Percentiles rank a stretch among this genome's conserved stretches.
Evolutionary conservation across 2,797 vertebrate species (phyloP).

Genomic region (Etheostoma perlongum): DNA sequence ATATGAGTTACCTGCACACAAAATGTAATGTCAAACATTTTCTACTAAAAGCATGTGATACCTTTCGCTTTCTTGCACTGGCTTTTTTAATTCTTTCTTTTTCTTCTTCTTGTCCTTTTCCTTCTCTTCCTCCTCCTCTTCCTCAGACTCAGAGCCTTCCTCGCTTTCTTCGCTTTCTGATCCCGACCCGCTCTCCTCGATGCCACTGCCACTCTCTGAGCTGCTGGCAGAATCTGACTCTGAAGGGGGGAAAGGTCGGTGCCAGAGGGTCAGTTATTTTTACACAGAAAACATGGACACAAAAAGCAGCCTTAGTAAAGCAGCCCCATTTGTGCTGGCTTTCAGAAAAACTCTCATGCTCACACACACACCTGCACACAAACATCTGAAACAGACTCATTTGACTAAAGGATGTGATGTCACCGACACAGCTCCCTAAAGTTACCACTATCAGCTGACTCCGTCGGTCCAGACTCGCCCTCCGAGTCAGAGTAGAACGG

Average conservation of each 20-base stretch:
- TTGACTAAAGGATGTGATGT: no score
- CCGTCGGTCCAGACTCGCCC: constrained; percentile 95
- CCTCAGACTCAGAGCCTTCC: constrained; percentile 88
- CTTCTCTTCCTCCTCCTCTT: constrained; percentile 84
- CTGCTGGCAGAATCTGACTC: constrained; percentile 90
- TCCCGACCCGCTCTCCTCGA: constrained; percentile 85
- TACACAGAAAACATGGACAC: neutral
- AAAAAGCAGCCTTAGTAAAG: no score
- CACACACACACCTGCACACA: no score
- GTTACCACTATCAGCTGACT: constrained; percentile 97
- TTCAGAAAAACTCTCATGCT: no score
- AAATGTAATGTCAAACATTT: neutral
- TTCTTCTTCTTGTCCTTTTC: constrained; percentile 81
- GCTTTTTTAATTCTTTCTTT: constrained; percentile 76
- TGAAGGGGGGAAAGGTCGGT: constrained; percentile 57
- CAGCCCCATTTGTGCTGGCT: no score
- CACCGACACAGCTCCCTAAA: neutral
- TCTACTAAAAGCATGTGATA: constrained; percentile 11
- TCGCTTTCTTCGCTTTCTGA: constrained; percentile 88
- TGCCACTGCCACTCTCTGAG: constrained; percentile 85
- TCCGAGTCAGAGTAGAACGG: constrained; percentile 98
- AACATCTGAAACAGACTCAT: no score
- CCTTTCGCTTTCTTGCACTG: constrained; percentile 78
- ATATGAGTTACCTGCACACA: neutral
- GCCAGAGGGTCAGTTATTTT: neutral